Conservation (phyloP, 2,797 vertebrate genomes). For the Chanos chanos region DNA sequence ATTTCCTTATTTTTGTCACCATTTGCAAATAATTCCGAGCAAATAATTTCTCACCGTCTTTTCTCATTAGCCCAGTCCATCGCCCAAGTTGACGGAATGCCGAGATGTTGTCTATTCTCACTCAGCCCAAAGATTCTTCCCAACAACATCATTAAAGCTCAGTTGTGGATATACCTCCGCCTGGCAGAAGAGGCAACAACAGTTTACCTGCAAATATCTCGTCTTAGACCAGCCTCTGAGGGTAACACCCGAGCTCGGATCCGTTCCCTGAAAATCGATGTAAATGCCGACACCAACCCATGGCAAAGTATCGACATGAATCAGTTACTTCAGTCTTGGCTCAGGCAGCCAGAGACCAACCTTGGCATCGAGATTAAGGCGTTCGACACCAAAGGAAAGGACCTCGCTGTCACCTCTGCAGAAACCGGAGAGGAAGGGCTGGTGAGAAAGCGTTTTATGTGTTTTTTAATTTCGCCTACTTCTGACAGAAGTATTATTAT, state of each 20-base stretch:
- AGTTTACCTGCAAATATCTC: constrained; percentile 83
- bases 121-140: constrained; percentile 93
- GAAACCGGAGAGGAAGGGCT: constrained; percentile 81
- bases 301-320: constrained; percentile 89
- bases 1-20: no score
- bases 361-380: constrained; percentile 87
- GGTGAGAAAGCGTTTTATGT: constrained; percentile 64
- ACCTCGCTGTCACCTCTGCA: constrained; percentile 80
- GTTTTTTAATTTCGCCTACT: no score
- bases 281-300: constrained; percentile 78
- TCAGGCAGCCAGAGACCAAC: constrained; percentile 84
- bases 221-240: constrained; percentile 75
- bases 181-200: constrained; percentile 76
- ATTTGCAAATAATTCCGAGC: no score
- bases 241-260: constrained; percentile 79
- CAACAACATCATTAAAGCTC: constrained; percentile 87
- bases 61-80: constrained; percentile 72
- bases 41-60: not conserved
- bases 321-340: constrained; percentile 83
- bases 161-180: constrained; percentile 84
- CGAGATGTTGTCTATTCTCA: constrained; percentile 91
- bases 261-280: constrained; percentile 81
- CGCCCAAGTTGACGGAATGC: constrained; percentile 74
- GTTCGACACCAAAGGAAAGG: constrained; percentile 76
- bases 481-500: no score